Evolutionary conservation across 2,113 vertebrate genomes (phyloP).

Genomic region (Cottus gobio): DNA sequence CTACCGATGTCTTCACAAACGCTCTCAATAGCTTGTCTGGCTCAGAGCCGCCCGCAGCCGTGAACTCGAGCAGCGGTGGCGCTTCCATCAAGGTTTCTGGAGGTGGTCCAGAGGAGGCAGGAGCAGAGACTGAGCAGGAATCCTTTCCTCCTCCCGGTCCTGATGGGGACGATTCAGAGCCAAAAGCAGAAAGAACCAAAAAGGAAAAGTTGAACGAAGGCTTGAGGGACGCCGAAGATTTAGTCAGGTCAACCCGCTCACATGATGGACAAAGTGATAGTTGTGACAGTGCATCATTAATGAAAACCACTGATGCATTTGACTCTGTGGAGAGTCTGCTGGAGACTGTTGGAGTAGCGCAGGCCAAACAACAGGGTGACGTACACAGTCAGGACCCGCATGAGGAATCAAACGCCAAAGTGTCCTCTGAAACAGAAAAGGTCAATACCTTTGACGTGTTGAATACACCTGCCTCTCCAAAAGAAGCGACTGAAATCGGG

Average conservation of each 20-base stretch:
- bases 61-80: conserved; percentile 9
- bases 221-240: conserved; percentile 3
- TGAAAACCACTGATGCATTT: neutral
- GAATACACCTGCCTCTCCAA: neutral
- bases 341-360: neutral
- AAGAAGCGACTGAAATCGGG: neutral
- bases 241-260: neutral
- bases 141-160: neutral
- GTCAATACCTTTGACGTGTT: neutral
- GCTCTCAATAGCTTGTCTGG: neutral
- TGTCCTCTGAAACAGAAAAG: neutral
- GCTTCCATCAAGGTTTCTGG: neutral
- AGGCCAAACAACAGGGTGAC: neutral
- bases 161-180: neutral
- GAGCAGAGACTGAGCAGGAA: conserved; percentile 6
- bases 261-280: neutral
- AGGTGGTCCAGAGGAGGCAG: conserved; percentile 5
- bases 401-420: neutral
- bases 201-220: conserved; percentile 6
- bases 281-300: neutral
- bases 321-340: neutral
- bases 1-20: neutral
- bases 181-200: neutral
- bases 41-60: neutral
- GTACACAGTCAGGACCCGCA: neutral